Evolutionary conservation across 2,888 invertebrate genomes (phyloP), one percentile per base, ranked within the genome.

Genomic region (Tinea semifulvella): DNA sequence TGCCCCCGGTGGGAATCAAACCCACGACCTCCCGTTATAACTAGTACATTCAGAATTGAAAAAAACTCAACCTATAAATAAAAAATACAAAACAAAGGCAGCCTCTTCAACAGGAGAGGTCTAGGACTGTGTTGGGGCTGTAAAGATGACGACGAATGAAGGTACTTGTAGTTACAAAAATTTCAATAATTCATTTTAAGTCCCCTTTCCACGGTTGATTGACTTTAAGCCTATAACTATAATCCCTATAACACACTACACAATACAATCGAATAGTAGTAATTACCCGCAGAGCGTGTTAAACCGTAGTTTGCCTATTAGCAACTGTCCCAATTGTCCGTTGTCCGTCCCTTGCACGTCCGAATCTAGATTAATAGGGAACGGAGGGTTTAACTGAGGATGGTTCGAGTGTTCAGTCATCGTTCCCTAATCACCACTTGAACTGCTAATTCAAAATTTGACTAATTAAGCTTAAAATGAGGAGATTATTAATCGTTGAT

Each of bases 331-430:
- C 66, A 62, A 68, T 68, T 68, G 66, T 68, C 61, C 60, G 50
- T 53, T 54, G 56, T 63, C 61, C 68, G 68, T 68, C 63, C 69
- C 60, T 65, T 54, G 56, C 64, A 61, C 68, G 68, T 68, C 63
- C 69, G 60, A 66, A 65, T 56, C 50, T 53, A 62, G 64, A 65
- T 69, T 69, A 77, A 74, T 72, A 64, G 70, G 61, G 60, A 63
- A 56, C 52, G 13, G 50, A 49, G 55, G 62, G 56, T 63, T 65
- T 68, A 63, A 57, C 62, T 58, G 59, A 65, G 61, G 63, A 65
- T 58, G 55, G 56, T 56, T 56, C 54, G 60, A 71, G 68, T 59
- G 58, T 40, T 36, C 16, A 18, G 36, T 16, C 27, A 42, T 42
- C 42, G 27, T 36, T 31, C 60, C 59, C 54, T 72, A 68, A 70